These are phyloP conservation scores for Apodemia duryi DNA, from an alignment of 2,888 invertebrate genomes.

Conservation along the genomic window DNA sequence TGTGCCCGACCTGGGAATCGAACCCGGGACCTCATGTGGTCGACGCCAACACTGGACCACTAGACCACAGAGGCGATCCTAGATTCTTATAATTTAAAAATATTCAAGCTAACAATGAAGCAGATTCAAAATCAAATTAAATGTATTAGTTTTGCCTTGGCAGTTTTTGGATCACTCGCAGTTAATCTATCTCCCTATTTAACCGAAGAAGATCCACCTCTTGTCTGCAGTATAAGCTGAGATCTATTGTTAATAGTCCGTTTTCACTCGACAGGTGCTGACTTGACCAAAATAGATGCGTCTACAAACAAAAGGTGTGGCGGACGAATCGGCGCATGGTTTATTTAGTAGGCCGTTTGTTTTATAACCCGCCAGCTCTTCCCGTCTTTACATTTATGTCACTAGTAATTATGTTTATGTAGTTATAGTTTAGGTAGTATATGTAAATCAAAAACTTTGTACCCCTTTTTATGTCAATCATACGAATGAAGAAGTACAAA, in stretches of 20 bases:
- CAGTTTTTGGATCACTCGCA: neutral
- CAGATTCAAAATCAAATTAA: too few relatives aligned
- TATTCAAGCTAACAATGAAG: too few relatives aligned
- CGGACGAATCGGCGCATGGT: conserved; percentile 8
- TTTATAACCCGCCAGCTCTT: neutral
- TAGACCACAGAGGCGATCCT: too few relatives aligned
- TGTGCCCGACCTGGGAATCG: too few relatives aligned
- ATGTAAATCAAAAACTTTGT: too few relatives aligned
- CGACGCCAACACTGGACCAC: too few relatives aligned
- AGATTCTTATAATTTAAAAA: too few relatives aligned
- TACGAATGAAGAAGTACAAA: too few relatives aligned
- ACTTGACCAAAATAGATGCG: conserved; percentile 22
- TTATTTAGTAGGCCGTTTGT: conserved; percentile 9
- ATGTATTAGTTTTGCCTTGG: neutral
- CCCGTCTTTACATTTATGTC: neutral
- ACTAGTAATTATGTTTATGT: neutral
- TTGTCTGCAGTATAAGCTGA: conserved; percentile 7
- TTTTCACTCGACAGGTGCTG: conserved; percentile 27
- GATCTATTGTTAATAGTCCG: conserved; percentile 25
- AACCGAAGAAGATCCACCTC: neutral
- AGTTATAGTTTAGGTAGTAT: too few relatives aligned
- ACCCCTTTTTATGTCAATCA: too few relatives aligned
- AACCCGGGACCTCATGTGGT: too few relatives aligned
- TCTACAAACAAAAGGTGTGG: conserved; percentile 16
- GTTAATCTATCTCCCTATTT: neutral